phyloP scores from a whole-genome alignment of 2,888 invertebrate genomes.

The Eristalinus sepulchralis region DNA sequence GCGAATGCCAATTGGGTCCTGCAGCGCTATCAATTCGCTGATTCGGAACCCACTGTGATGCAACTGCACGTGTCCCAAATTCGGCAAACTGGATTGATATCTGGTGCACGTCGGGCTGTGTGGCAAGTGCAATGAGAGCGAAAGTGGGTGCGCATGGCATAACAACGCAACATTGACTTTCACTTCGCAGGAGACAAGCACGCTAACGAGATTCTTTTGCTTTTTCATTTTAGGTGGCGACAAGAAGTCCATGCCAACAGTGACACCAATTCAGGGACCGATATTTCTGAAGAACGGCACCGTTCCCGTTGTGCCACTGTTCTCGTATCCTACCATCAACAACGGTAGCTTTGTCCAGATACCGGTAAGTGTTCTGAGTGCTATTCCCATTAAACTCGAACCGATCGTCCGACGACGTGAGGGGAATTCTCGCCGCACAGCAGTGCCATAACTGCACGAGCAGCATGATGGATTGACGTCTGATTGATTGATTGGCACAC shows the following conservation, averaged over 20 bases:
- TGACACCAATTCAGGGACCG: constrained; percentile 94
- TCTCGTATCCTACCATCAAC: constrained; percentile 91
- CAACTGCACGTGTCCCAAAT: constrained; percentile 49
- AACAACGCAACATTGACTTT: constrained; percentile 53
- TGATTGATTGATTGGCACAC: constrained; percentile 43
- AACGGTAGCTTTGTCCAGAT: constrained; percentile 94
- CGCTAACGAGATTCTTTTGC: constrained; percentile 33
- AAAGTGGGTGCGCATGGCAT: constrained; percentile 58
- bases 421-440: neutral
- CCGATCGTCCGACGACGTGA: neutral
- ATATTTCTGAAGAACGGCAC: constrained; percentile 92
- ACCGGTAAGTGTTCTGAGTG: constrained; percentile 87
- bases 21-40: neutral
- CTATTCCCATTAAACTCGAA: neutral
- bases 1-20: constrained; percentile 47
- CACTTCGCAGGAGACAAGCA: constrained; percentile 21
- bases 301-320: constrained; percentile 93
- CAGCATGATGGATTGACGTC: neutral
- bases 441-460: constrained; percentile 4
- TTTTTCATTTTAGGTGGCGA: constrained; percentile 77
- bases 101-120: constrained; percentile 49
- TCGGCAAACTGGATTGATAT: constrained; percentile 29
- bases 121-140: constrained; percentile 31
- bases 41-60: constrained; percentile 27
- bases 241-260: constrained; percentile 83